Evolutionary conservation across 2,797 vertebrate species (phyloP), one percentile per base, ranked within the genome.

Genomic region (Mycteria americana): DNA sequence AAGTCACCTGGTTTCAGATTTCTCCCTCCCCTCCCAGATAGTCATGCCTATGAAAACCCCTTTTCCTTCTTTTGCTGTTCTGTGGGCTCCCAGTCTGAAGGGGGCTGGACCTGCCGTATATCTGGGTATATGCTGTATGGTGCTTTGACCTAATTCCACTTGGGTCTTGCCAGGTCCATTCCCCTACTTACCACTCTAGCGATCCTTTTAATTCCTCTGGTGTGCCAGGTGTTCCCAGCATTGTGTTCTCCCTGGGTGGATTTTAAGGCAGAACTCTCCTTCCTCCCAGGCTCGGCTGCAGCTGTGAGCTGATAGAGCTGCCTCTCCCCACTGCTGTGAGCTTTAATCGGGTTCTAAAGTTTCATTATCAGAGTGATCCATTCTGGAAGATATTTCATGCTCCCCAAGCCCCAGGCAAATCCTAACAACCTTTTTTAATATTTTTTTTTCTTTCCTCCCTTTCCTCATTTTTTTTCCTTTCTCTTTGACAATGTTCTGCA

Each of bases 271-370:
- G 96, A 97, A 24, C 75, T 85, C 82, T 80, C 89, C 73, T 90
- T 95, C 86, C 79, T 95, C 94, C 79, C 92, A 93, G 81, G 53
- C 88, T 96, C 21, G 9, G 79, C 68, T 39, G 45, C 97, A 97
- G 94, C 97, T 97, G 95, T 93, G 81, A 96, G 72, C 78, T 95
- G 88, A 96, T 92, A 93, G 92, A 96, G 89, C 62, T 91, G 78
- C 91, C 84, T 94, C 76, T 88, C 89, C 93, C 72, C 87, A 96
- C 94, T 89, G 54, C 92, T 95, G 83, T 92, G 95, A 95, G 95
- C 95, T 96, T 90, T 92, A 91, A 96, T 97, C 45, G n/a, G 88
- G 74, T 96, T 98, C 96, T 97, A 96, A 97, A 95, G 75, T 97
- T 98, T 98, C 95, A 96, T 96, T 94, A 97, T 97, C 92, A 80